A percentile compares a stretch with the other conserved stretches of the same genome.
Conservation (phyloP, 2,113 vertebrate genomes). For the Plecturocebus donacophilus region DNA sequence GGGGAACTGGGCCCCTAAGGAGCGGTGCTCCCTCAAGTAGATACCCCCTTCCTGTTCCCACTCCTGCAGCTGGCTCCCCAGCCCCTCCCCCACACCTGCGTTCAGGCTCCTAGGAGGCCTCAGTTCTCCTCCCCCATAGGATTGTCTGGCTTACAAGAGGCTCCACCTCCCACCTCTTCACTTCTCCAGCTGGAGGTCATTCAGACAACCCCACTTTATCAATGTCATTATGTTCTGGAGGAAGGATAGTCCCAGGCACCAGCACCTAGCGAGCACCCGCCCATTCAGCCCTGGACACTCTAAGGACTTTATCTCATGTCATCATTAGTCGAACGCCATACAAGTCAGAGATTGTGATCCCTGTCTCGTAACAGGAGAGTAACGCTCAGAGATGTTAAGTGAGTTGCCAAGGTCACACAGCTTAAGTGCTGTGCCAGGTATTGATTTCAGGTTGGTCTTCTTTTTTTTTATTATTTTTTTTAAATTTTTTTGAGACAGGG, state of each 20-base stretch:
- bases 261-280: not conserved
- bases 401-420: conserved; percentile 7
- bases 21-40: conserved; percentile 53
- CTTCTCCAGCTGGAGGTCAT: conserved; percentile 30
- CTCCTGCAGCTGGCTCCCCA: conserved; percentile 70
- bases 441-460: conserved; percentile 35
- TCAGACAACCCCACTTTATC: conserved; percentile 6
- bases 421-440: not conserved
- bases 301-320: not conserved
- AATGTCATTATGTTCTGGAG: not conserved
- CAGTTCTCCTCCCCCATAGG: not conserved
- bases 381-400: conserved; percentile 10
- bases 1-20: conserved; percentile 43
- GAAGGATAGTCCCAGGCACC: not conserved
- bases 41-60: not conserved
- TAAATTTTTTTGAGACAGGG: no score
- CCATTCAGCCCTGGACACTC: not conserved
- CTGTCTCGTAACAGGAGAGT: not conserved
- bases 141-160: conserved; percentile 19
- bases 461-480: no score
- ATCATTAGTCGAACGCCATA: not conserved
- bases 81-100: conserved; percentile 71
- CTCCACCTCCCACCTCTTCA: conserved; percentile 11
- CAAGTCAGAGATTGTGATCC: not conserved
- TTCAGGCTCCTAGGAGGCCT: conserved; percentile 43